A percentile compares a stretch with the other conserved stretches of the same genome.
These are phyloP conservation scores for Chloroclysta siterata DNA, from an alignment of 2,888 invertebrate species.

Conservation along the genomic window DNA sequence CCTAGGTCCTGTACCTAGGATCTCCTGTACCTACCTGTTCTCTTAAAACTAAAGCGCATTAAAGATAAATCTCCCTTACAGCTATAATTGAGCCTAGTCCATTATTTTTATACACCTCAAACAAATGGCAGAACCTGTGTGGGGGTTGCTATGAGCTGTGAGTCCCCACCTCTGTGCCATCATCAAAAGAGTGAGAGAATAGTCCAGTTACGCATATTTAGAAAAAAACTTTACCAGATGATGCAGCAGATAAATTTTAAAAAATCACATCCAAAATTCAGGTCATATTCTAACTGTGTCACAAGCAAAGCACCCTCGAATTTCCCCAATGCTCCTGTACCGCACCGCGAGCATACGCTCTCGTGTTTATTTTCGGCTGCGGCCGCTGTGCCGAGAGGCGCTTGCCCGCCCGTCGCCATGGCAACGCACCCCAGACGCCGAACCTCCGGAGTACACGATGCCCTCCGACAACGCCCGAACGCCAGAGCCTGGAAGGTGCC, in stretches of 20 bases:
- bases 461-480: constrained; percentile 56
- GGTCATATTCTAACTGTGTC: constrained; percentile 34
- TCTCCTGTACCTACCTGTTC: too few relatives aligned
- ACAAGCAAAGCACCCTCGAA: constrained; percentile 41
- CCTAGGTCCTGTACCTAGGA: too few relatives aligned
- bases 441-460: constrained; percentile 56
- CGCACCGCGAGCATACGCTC: constrained; percentile 55
- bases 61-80: too few relatives aligned
- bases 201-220: not conserved
- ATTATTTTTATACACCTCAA: too few relatives aligned
- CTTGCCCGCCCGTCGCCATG: constrained; percentile 71
- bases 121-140: too few relatives aligned
- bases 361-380: constrained; percentile 78
- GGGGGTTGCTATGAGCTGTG: too few relatives aligned
- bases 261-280: constrained; percentile 25
- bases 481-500: constrained; percentile 32
- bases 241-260: not conserved
- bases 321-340: constrained; percentile 47
- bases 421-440: constrained; percentile 77
- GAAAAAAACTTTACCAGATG: not conserved
- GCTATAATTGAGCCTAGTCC: too few relatives aligned
- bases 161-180: too few relatives aligned
- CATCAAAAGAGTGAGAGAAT: too few relatives aligned
- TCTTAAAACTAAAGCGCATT: too few relatives aligned
- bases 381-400: constrained; percentile 65